Base-by-base conservation (phyloP, 2,888 invertebrate genomes). In the Melanchra persicariae region DNA sequence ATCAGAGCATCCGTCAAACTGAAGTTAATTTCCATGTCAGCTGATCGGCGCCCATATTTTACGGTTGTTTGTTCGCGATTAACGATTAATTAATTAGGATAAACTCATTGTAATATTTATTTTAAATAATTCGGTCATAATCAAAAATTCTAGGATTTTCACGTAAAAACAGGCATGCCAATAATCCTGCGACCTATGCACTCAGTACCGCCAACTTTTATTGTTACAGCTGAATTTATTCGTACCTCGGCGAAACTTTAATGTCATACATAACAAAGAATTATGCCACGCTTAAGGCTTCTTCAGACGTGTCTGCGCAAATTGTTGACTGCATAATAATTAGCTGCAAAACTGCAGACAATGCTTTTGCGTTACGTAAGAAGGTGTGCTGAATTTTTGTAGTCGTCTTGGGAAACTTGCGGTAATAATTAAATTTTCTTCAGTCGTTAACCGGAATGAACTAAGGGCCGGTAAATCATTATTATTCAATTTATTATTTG, bases 201-300 rank as follows among this genome's bases (percentile, higher is more conserved):
- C n/a, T n/a, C 63, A 74, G 26, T 57, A 24, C 22, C 59, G 68
- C 57, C 79, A 82, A 70, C 77, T 87, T 90, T 89, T 89, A 91
- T 89, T 90, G 87, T 89, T 88, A 89, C 86, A 87, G 80, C 85
- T 75, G 81, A 85, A 88, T 88, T 90, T 88, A 88, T 89, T 86
- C 74, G 70, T 79, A 77, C 75, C 78, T 68, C 69, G 72, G 57
- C 61, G 67, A 79, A 76, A 79, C 82, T 87, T 77, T 85, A 89
- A 89, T 89, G 87, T 84, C 88, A 86, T 71, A 79, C 88, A 86
- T 71, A 79, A 40, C 59, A 68, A 79, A 69, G 69, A 84, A 82
- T 85, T 81, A 84, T 85, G 83, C 68, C 79, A 81, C 22, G 67
- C 70, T 77, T 64, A 74, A 73, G 69, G 64, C 55, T n/a, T 61